These are phyloP conservation scores for Camponotus vicinus DNA, from an alignment of 1,140 invertebrate genomes.

Conservation along the genomic window DNA sequence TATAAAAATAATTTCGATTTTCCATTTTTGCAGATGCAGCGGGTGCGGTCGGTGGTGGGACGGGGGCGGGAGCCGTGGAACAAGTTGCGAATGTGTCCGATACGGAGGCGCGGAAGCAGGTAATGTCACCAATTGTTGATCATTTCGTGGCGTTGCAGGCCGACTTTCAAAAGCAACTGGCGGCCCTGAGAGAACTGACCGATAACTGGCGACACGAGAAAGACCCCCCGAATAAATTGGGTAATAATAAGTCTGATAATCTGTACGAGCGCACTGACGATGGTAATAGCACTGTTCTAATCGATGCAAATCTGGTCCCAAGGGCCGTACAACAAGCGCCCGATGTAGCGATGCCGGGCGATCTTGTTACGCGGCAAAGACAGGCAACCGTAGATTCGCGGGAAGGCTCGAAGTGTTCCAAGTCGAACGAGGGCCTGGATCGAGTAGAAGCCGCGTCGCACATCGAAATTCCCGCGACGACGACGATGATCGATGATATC, in stretches of 20 bases:
- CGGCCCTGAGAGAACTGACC: conserved; percentile 79
- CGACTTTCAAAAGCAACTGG: conserved; percentile 82
- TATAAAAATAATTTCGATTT: background rate
- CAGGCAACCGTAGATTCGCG: conserved; percentile 34
- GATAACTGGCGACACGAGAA: conserved; percentile 81
- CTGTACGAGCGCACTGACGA: conserved; percentile 55
- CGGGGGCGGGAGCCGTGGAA: conserved; percentile 66
- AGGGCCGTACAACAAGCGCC: conserved; percentile 62
- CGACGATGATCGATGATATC: background rate
- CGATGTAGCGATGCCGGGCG: conserved; percentile 53
- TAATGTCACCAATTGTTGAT: conserved; percentile 82
- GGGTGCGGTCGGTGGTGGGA: conserved; percentile 72
- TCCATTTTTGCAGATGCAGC: conserved; percentile 72
- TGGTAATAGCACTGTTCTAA: conserved; percentile 69
- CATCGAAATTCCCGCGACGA: background rate
- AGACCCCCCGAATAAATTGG: conserved; percentile 71
- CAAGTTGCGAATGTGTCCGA: conserved; percentile 77
- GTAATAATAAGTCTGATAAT: conserved; percentile 77
- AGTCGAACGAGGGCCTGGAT: background rate
- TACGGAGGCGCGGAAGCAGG: conserved; percentile 83
- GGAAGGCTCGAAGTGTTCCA: conserved; percentile 20
- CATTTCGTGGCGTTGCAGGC: conserved; percentile 82
- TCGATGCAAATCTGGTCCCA: conserved; percentile 69
- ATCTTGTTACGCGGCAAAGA: conserved; percentile 52
- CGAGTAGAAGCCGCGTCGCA: conserved; percentile 11